Evolutionary conservation across 2,888 invertebrate species (phyloP), one percentile per base, ranked within the genome.

Genomic region (Eupithecia subumbrata): DNA sequence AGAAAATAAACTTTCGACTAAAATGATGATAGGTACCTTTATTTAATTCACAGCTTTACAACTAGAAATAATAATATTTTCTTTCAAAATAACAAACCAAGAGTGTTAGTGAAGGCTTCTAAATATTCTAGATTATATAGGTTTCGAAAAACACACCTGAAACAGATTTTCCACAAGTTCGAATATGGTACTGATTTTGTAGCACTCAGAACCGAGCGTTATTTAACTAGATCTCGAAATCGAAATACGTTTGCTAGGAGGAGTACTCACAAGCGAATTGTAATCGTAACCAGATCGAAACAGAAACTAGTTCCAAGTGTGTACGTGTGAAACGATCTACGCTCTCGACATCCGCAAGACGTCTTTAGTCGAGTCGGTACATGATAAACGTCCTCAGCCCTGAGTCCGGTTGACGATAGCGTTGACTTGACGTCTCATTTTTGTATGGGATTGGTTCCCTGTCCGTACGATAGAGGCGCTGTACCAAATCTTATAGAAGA

Each of bases 221-320:
- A 67, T 67, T 67, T 67, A 12, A 40, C 30, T 37, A 12, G 37
- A n/a, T 12, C 66, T 67, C 37, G 66, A 40, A 40, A 67, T 18
- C 66, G 37, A 11, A 37, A 67, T 67, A 37, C 37, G 37, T 67
- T 67, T 67, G 40, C 64, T 64, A 64, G 64, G 30, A 30, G 3
- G 9, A 18, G 8, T 64, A 64, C 64, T 64, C 34, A 22, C 60
- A 60, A 25, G 60, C 25, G 25, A 25, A 1, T 25, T 25, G 25
- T 60, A 60, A 12, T 60, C 22, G 60, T 60, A 25, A 60, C 60
- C 60, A 60, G 14, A 14, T 0, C 56, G 22, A 60, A 5, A 25
- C 25, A 60, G 60, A 25, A 12, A 60, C 60, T 12, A 25, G 12
- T 60, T 60, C 25, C 60, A 0, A 25, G 60, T 22, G 56, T 12